Evolutionary conservation across 1,140 invertebrate genomes (phyloP).

Genomic region (Calycopis cecrops): DNA sequence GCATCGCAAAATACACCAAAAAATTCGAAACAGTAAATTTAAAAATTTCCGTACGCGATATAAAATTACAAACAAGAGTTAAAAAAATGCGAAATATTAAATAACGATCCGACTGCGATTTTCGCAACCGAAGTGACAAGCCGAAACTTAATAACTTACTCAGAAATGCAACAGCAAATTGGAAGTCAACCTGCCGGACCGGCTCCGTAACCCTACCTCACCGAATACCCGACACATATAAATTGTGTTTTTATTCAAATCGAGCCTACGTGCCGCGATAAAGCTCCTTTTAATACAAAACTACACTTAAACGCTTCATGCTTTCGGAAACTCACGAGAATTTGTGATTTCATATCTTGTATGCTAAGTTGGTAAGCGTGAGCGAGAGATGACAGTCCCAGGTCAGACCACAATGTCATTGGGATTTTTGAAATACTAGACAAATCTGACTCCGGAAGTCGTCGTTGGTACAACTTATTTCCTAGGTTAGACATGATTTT

Average conservation of each 20-base stretch:
- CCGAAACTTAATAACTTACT: slow-evolving; percentile 74
- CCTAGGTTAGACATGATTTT: no score
- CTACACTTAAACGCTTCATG: slow-evolving; percentile 20
- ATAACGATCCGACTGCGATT: slow-evolving; percentile 54
- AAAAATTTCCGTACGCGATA: no score
- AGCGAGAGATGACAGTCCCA: no score
- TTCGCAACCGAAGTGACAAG: slow-evolving; percentile 70
- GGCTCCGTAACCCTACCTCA: slow-evolving; percentile 64
- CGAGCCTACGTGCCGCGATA: slow-evolving; percentile 65
- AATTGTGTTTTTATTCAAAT: slow-evolving; percentile 74
- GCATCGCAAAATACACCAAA: no score
- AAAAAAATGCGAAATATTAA: slow-evolving; percentile 23
- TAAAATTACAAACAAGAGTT: no score
- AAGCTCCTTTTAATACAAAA: slow-evolving; percentile 67
- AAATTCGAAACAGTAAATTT: no score
- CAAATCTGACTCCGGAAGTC: no score
- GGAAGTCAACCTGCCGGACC: slow-evolving; percentile 60
- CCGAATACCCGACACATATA: slow-evolving; percentile 67
- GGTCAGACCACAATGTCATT: no score
- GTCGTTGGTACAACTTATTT: no score
- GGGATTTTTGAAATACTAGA: no score
- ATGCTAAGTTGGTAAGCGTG: no score
- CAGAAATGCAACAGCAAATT: slow-evolving; percentile 71
- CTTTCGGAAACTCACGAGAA: slow-evolving; percentile 8
- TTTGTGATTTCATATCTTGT: neutral